Evolutionary conservation across 2,888 invertebrate genomes (phyloP).

Genomic region (Cyclophora punctaria): DNA sequence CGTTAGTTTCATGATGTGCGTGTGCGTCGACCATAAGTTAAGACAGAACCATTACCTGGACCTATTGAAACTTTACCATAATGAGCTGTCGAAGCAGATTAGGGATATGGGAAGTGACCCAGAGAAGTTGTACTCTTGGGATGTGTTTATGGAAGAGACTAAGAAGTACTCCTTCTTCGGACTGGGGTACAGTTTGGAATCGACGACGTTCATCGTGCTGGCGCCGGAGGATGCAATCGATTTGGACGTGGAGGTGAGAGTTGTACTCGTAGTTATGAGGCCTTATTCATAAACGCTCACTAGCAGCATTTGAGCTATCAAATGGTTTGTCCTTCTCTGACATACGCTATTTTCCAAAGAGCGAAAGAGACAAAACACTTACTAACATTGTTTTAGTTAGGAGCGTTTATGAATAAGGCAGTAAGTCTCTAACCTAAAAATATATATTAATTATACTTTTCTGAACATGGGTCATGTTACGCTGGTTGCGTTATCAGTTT

Average conservation of each 20-base stretch:
- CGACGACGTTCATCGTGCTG: conserved; percentile 72
- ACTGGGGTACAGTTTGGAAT: conserved; percentile 76
- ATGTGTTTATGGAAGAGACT: conserved; percentile 69
- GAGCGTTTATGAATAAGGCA: too few species aligned
- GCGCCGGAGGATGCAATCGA: conserved; percentile 74
- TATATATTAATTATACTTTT: too few species aligned
- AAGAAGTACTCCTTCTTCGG: conserved; percentile 74
- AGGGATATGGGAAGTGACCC: conserved; percentile 77
- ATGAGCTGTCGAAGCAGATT: conserved; percentile 69
- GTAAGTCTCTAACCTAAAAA: too few species aligned
- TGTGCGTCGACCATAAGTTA: conserved; percentile 77
- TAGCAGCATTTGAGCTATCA: too few species aligned
- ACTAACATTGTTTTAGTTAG: too few species aligned
- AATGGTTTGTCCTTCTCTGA: too few species aligned
- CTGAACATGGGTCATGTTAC: too few species aligned
- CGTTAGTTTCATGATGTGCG: conserved; percentile 66
- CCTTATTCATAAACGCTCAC: too few species aligned
- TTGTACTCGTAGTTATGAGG: too few species aligned
- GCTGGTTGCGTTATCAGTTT: too few species aligned
- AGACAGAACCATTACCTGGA: conserved; percentile 75
- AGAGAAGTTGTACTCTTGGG: conserved; percentile 65
- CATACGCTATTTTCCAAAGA: too few species aligned
- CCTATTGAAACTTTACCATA: conserved; percentile 76
- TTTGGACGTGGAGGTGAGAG: conserved; percentile 70
- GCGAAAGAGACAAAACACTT: too few species aligned